Evolutionary conservation across 2,113 vertebrate species (phyloP).

Genomic region (Cebidichthys violaceus): DNA sequence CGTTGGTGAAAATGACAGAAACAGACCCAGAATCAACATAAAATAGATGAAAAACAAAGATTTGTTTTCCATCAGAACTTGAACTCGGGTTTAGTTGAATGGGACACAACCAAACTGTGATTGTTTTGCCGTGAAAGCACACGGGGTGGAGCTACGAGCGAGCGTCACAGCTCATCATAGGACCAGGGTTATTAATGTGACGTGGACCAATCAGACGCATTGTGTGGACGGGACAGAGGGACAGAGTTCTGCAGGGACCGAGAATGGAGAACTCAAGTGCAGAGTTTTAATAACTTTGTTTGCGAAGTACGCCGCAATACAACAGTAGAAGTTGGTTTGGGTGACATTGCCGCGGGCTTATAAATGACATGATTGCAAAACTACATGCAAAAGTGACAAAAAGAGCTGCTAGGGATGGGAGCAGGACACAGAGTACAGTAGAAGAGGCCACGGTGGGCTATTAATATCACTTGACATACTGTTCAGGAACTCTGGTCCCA

Average conservation of each 20-base stretch:
- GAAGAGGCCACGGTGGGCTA: conserved; percentile 33
- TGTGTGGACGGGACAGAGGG: not conserved
- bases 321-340: conserved; percentile 14
- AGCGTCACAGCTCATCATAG: not conserved
- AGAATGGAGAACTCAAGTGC: not conserved
- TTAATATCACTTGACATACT: conserved; percentile 60
- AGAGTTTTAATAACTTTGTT: not conserved
- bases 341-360: conserved; percentile 27
- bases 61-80: too few relatives aligned
- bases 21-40: too few relatives aligned
- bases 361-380: conserved; percentile 34
- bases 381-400: conserved; percentile 26
- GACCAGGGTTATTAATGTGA: not conserved
- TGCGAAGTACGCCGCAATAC: conserved; percentile 7
- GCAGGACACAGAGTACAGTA: conserved; percentile 43
- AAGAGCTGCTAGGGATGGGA: conserved; percentile 42
- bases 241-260: not conserved
- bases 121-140: not conserved
- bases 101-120: not conserved
- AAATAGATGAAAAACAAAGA: too few relatives aligned
- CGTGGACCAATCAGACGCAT: not conserved
- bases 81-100: not conserved
- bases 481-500: conserved; percentile 46
- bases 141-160: not conserved
- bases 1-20: not conserved